phyloP scores from a whole-genome alignment of 2,888 invertebrate genomes.

The Acholoe squamosa region DNA sequence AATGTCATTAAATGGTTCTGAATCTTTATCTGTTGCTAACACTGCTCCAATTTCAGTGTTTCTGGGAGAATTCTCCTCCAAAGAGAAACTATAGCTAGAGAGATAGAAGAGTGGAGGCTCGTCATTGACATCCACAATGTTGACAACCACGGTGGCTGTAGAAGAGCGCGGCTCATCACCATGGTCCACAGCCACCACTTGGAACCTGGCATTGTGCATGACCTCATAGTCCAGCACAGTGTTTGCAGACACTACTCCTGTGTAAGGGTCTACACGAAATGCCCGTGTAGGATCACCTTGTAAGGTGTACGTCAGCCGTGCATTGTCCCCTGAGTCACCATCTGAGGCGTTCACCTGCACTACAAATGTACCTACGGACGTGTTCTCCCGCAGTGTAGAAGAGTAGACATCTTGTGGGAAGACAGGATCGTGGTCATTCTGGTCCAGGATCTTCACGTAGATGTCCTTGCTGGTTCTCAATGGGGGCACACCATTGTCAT shows the following conservation, averaged over 20 bases:
- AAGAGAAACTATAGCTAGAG: slow-evolving; percentile 70
- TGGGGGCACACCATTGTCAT: slow-evolving; percentile 45
- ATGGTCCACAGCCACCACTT: slow-evolving; percentile 72
- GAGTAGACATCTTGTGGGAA: slow-evolving; percentile 53
- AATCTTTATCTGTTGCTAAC: slow-evolving; percentile 72
- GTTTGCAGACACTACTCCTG: slow-evolving; percentile 74
- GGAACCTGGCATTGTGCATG: slow-evolving; percentile 70
- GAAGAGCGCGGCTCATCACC: slow-evolving; percentile 70
- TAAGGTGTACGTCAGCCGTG: slow-evolving; percentile 35
- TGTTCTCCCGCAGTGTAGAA: slow-evolving; percentile 53
- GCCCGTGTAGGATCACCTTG: slow-evolving; percentile 20
- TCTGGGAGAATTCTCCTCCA: slow-evolving; percentile 71
- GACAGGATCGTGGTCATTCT: slow-evolving; percentile 57
- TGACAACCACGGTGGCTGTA: slow-evolving; percentile 70
- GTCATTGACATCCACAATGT: slow-evolving; percentile 74
- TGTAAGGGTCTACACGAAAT: slow-evolving; percentile 72
- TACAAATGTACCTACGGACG: not conserved
- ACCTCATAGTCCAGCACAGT: slow-evolving; percentile 74
- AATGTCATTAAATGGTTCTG: slow-evolving; percentile 68
- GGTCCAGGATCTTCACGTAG: slow-evolving; percentile 56
- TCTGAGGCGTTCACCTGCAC: slow-evolving; percentile 61
- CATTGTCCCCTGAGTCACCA: slow-evolving; percentile 54
- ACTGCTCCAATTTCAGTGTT: slow-evolving; percentile 72
- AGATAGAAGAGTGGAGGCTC: slow-evolving; percentile 72
- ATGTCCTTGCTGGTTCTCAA: slow-evolving; percentile 23